phyloP scores from a whole-genome alignment of 1,140 invertebrate genomes.

The Coboldia fuscipes region DNA sequence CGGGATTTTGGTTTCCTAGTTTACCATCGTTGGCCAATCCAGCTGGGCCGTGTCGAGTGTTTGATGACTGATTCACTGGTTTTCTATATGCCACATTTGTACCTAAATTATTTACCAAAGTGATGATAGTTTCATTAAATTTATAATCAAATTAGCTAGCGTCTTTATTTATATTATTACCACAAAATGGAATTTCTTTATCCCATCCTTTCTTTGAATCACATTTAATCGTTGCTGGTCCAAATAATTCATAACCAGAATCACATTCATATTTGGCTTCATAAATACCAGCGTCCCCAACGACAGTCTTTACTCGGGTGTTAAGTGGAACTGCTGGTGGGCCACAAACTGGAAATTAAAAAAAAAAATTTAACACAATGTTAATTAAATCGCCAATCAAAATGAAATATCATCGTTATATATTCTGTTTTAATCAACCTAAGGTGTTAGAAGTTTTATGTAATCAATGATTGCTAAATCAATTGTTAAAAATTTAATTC shows the following conservation, averaged over 20 bases:
- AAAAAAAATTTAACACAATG: not conserved
- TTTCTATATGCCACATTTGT: constrained; percentile 72
- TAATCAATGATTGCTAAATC: too few species aligned
- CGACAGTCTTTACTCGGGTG: constrained; percentile 33
- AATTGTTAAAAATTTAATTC: too few species aligned
- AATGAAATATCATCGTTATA: too few species aligned
- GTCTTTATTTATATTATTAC: constrained; percentile 25
- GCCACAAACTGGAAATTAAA: constrained; percentile 29
- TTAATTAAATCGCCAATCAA: too few species aligned
- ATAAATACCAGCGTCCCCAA: constrained; percentile 19
- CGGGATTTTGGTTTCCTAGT: constrained; percentile 55
- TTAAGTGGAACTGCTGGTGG: constrained; percentile 67
- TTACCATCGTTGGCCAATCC: constrained; percentile 69
- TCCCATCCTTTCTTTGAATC: constrained; percentile 49
- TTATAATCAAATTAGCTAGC: not conserved
- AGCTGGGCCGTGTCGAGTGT: constrained; percentile 56
- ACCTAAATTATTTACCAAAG: constrained; percentile 23
- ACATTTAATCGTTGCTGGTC: constrained; percentile 37
- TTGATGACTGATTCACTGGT: constrained; percentile 74
- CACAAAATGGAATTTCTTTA: constrained; percentile 62
- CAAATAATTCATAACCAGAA: constrained; percentile 54
- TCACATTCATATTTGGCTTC: constrained; percentile 62
- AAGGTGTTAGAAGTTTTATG: too few species aligned
- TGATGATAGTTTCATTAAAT: not conserved
- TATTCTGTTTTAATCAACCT: too few species aligned